Percentiles rank a stretch among this genome's conserved stretches.
Evolutionary conservation across 2,113 vertebrate genomes (phyloP).

Genomic region (Phyllostomus hastatus): DNA sequence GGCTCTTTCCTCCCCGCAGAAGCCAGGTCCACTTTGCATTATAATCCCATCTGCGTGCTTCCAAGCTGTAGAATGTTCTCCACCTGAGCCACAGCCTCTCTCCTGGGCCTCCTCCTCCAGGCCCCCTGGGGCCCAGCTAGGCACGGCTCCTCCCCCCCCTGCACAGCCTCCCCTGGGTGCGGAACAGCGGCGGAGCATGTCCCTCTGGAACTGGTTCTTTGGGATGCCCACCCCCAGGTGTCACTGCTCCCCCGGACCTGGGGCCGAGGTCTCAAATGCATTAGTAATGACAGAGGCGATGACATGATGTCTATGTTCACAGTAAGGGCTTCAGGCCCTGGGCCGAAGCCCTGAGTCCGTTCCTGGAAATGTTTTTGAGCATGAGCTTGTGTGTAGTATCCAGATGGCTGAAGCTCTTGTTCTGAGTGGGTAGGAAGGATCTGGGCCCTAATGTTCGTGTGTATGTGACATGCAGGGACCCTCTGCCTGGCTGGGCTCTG

Average conservation of each 20-base stretch:
- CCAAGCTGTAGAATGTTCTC: neutral
- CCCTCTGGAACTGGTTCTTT: neutral
- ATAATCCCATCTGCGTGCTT: neutral
- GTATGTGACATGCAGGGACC: accelerated
- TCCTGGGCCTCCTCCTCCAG: neutral
- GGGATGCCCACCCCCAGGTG: neutral
- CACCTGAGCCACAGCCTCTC: neutral
- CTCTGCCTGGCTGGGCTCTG: neutral
- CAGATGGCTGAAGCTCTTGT: neutral
- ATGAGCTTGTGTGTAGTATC: neutral
- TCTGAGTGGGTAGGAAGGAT: neutral
- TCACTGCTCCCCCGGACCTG: accelerated
- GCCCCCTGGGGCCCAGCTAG: accelerated
- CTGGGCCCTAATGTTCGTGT: neutral
- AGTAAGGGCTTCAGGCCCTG: neutral
- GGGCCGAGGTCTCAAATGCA: neutral
- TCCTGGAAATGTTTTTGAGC: neutral
- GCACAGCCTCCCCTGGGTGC: neutral
- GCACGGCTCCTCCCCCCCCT: neutral
- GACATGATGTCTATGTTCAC: neutral
- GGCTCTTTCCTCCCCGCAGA: accelerated
- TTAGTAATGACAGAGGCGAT: too few relatives aligned
- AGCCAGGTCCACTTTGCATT: neutral
- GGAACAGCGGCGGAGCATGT: accelerated
- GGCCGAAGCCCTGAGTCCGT: neutral